These are phyloP conservation scores for Latrodectus elegans DNA, from an alignment of 2,888 invertebrate species.

Conservation along the genomic window DNA sequence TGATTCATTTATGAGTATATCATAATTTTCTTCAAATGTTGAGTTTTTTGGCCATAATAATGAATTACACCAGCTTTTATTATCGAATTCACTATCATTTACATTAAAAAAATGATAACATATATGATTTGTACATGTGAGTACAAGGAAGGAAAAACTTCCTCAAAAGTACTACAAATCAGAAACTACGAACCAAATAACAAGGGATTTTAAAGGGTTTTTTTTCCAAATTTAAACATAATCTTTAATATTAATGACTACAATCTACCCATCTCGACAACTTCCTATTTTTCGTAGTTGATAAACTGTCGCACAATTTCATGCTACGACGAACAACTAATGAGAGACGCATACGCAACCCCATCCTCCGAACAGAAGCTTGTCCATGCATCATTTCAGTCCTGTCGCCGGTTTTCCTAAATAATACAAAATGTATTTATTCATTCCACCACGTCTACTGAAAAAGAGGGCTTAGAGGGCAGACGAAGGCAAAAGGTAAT, in stretches of 20 bases:
- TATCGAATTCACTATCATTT: too few species aligned
- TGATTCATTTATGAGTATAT: too few species aligned
- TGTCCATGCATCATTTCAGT: slow-evolving; percentile 32
- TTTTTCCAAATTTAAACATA: background rate
- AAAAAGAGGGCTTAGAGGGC: background rate
- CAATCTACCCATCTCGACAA: background rate
- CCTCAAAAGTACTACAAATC: too few species aligned
- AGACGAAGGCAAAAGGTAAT: slow-evolving; percentile 19
- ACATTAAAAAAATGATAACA: too few species aligned
- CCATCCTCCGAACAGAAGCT: background rate
- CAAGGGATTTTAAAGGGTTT: too few species aligned
- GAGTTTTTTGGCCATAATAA: too few species aligned
- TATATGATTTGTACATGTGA: too few species aligned
- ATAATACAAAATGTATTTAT: background rate
- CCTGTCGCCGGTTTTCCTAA: background rate
- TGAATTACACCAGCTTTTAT: too few species aligned
- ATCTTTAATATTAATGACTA: background rate
- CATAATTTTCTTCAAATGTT: too few species aligned
- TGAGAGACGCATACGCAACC: background rate
- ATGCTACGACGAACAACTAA: slow-evolving; percentile 2
- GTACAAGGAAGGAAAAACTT: too few species aligned
- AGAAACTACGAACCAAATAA: too few species aligned
- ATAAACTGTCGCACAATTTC: background rate
- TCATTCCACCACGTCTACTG: background rate
- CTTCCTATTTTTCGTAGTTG: background rate